phyloP scores from a whole-genome alignment of 1,140 invertebrate genomes.

The Zaprionus capensis region DNA sequence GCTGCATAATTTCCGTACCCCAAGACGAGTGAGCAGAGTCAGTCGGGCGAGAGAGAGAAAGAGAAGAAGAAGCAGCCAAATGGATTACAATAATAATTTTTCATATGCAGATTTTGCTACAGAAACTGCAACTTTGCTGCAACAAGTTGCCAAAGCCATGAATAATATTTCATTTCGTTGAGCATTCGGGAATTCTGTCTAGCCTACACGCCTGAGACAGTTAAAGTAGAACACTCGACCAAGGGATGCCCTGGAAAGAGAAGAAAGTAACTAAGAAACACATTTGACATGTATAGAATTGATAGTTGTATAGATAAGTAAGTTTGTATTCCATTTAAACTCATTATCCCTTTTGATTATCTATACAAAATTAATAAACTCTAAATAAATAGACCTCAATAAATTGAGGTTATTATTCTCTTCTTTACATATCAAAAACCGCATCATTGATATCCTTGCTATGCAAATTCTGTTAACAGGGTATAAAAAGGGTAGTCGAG shows the following conservation, averaged over 20 bases:
- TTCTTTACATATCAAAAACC: neutral
- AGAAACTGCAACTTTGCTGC: conserved; percentile 45
- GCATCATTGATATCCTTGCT: neutral
- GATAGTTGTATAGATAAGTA: neutral
- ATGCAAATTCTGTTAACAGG: neutral
- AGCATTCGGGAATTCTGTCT: conserved; percentile 62
- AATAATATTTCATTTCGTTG: conserved; percentile 75
- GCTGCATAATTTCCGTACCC: conserved; percentile 75
- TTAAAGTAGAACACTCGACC: neutral
- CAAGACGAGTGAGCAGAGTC: conserved; percentile 1
- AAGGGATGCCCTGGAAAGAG: conserved; percentile 1
- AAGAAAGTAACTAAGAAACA: neutral
- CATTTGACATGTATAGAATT: neutral
- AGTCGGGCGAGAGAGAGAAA: neutral
- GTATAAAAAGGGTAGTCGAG: conserved; percentile 61
- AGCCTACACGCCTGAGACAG: conserved; percentile 64
- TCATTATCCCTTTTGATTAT: neutral
- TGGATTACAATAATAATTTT: conserved; percentile 83
- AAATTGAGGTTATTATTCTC: too few species aligned
- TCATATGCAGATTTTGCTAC: conserved; percentile 79
- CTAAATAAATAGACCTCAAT: neutral
- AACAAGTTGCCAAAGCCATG: conserved; percentile 80
- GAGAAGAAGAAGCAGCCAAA: conserved; percentile 51
- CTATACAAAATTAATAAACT: neutral
- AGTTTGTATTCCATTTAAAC: neutral